phyloP scores from a whole-genome alignment of 2,113 vertebrate species.

The Callithrix jacchus region DNA sequence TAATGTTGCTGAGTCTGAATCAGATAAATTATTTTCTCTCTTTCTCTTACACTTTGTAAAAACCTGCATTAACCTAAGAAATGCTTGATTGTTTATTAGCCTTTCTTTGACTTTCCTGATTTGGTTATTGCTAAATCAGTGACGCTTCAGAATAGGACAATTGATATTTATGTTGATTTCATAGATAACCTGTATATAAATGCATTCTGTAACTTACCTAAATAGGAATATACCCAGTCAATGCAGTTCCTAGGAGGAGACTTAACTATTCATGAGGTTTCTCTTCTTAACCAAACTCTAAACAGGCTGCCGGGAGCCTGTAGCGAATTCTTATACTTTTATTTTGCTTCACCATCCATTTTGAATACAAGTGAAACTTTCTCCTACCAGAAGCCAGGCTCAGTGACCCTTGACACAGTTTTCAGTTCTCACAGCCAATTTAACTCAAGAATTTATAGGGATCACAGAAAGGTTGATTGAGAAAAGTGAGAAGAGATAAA shows the following conservation, averaged over 20 bases:
- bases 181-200: background rate
- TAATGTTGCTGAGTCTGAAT: background rate
- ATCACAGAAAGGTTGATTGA: background rate
- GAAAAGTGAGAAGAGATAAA: background rate
- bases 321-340: background rate
- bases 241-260: background rate
- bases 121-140: constrained; percentile 2
- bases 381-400: background rate
- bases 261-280: background rate
- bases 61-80: background rate
- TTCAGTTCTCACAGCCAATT: background rate
- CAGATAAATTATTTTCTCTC: background rate
- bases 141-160: background rate
- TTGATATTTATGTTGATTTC: background rate
- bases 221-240: background rate
- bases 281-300: background rate
- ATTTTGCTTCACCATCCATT: background rate
- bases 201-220: background rate
- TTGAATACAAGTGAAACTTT: background rate
- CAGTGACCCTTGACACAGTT: background rate
- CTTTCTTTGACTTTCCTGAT: background rate
- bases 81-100: background rate
- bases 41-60: background rate
- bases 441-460: background rate
- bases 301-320: background rate